Evolutionary conservation across 2,113 vertebrate genomes (phyloP).

Genomic region (Grammomys dolichurus): DNA sequence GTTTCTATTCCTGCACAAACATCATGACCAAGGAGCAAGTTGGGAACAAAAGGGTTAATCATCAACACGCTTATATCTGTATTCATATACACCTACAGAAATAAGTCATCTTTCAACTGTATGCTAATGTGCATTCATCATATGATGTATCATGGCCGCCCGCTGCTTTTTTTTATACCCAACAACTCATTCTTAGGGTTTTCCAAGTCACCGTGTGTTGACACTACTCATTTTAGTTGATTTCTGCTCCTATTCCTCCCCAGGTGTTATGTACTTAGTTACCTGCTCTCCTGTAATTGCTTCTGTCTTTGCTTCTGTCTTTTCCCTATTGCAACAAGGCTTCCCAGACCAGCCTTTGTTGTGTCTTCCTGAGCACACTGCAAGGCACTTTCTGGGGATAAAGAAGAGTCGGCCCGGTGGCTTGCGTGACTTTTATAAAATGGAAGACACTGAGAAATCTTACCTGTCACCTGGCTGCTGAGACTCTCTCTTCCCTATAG

Average conservation of each 20-base stretch:
- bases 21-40: too few relatives aligned
- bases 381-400: not conserved
- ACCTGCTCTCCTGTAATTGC: not conserved
- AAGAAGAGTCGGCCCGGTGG: not conserved
- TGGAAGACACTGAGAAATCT: not conserved
- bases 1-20: too few relatives aligned
- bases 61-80: rapidly evolving
- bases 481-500: rapidly evolving
- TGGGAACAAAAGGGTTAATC: too few relatives aligned
- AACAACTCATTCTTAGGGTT: not conserved
- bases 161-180: not conserved
- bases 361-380: not conserved
- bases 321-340: not conserved
- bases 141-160: not conserved
- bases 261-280: not conserved
- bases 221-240: not conserved
- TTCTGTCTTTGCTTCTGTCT: not conserved
- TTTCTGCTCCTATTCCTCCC: not conserved
- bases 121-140: not conserved
- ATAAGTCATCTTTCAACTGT: not conserved
- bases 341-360: not conserved
- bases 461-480: too few relatives aligned
- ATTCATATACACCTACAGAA: not conserved
- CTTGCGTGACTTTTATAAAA: not conserved
- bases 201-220: not conserved